These are phyloP conservation scores for Liparis tanakae DNA, from an alignment of 2,797 vertebrate genomes.

Conservation along the genomic window DNA sequence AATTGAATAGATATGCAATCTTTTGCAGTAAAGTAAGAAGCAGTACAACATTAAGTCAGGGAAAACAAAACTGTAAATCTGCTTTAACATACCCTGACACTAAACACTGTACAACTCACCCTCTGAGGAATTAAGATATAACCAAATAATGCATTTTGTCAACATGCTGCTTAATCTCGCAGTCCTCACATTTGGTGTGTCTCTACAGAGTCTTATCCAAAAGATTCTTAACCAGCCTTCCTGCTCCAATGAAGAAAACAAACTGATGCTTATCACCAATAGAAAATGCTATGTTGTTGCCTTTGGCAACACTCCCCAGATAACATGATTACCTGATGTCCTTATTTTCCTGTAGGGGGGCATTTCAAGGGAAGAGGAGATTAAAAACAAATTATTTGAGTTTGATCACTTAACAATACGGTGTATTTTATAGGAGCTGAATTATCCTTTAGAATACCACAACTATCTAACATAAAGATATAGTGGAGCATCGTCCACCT, in stretches of 20 bases:
- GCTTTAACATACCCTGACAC: background rate
- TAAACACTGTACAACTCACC: background rate
- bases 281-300: conserved; percentile 53
- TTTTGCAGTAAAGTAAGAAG: too few relatives aligned
- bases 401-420: background rate
- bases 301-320: conserved; percentile 48
- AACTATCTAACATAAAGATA: background rate
- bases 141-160: conserved; percentile 25
- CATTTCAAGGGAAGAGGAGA: background rate
- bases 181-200: conserved; percentile 58
- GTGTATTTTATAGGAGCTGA: background rate
- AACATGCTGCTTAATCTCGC: conserved; percentile 57
- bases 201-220: conserved; percentile 63
- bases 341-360: conserved; percentile 29
- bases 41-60: background rate
- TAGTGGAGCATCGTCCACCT: background rate
- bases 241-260: conserved; percentile 35
- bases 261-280: conserved; percentile 68
- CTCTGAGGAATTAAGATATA: conserved; percentile 14
- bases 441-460: background rate
- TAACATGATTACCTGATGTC: conserved; percentile 51
- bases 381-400: background rate
- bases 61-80: background rate
- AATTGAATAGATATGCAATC: too few relatives aligned
- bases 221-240: conserved; percentile 47